Evolutionary conservation across 2,113 vertebrate species (phyloP), one percentile per base, ranked within the genome.

Genomic region (Salminus brasiliensis): DNA sequence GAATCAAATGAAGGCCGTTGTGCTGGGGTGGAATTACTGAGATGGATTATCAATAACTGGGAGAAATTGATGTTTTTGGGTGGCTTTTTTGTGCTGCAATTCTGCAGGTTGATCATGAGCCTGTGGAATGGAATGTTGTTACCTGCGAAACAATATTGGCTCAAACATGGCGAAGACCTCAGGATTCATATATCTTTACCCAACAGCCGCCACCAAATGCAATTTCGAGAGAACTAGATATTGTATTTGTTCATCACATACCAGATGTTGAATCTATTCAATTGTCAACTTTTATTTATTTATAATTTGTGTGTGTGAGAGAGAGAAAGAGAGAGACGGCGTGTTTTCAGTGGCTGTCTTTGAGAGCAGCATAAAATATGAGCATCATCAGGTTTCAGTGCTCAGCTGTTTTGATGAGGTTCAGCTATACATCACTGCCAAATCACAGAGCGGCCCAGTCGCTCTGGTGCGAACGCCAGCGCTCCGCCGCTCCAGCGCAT

Each of bases 181-280:
- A 78, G 84, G 89, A 90, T 88, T 94, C 91, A 92, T 92, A 93
- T 89, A 87, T 92, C 93, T 89, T 86, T 91, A 91, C 89, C 85
- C 91, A 90, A 84, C 84, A 87, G 82, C 87, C 87, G 76, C 81
- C 78, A 86, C 80, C 85, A 76, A 95, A 90, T 95, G 81, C 88
- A 84, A 87, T 93, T 93, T 90, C 79, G 88, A 84, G 87, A 66
- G 88, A 79, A 73, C 92, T 86, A 93, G 78, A 93, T 93, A 85
- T 89, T 89, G 92, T 93, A 90, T 94, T 95, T 93, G 91, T 92
- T 93, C 91, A 93, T 85, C 88, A 86, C 90, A 83, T 91, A 94
- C 88, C 94, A 97, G 94, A 95, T 96, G 94, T 90, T 93, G 91
- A 85, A 90, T 91, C 88, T 88, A 86, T 81, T 88, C 91, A 89